Percentiles rank a stretch among this genome's conserved stretches.
Conservation (phyloP, 2,888 invertebrate genomes). For the Sminthurinus aureus region DNA sequence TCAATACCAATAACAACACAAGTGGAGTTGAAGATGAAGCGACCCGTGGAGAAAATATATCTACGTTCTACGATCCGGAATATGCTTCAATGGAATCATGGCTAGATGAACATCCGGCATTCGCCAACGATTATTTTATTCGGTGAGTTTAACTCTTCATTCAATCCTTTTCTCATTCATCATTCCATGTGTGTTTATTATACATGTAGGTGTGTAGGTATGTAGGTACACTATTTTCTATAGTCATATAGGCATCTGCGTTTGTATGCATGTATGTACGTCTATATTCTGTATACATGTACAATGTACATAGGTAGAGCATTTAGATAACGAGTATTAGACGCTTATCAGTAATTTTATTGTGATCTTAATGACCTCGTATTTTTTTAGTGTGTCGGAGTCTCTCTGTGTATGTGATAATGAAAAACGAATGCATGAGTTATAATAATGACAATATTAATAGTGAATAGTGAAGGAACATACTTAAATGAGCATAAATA, state of each 20-base stretch:
- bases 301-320: no score
- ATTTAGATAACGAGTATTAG: neutral
- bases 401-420: neutral
- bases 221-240: no score
- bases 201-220: no score
- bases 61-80: constrained; percentile 79
- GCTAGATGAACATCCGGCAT: constrained; percentile 96
- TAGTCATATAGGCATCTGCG: no score
- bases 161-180: neutral
- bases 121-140: constrained; percentile 93
- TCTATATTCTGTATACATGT: no score
- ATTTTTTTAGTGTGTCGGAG: constrained; percentile 8
- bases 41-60: neutral
- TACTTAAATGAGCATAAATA: no score
- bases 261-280: no score
- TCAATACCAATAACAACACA: neutral
- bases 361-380: constrained; percentile 30
- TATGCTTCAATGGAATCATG: constrained; percentile 92
- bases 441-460: constrained; percentile 4
- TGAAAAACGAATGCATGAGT: no score
- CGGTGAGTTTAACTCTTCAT: constrained; percentile 67
- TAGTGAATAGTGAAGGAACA: neutral
- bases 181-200: neutral
- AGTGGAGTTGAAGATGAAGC: neutral
- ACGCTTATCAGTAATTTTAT: constrained; percentile 14